Evolutionary conservation across 2,888 invertebrate genomes (phyloP).

Genomic region (Fissipunctia ypsillon): DNA sequence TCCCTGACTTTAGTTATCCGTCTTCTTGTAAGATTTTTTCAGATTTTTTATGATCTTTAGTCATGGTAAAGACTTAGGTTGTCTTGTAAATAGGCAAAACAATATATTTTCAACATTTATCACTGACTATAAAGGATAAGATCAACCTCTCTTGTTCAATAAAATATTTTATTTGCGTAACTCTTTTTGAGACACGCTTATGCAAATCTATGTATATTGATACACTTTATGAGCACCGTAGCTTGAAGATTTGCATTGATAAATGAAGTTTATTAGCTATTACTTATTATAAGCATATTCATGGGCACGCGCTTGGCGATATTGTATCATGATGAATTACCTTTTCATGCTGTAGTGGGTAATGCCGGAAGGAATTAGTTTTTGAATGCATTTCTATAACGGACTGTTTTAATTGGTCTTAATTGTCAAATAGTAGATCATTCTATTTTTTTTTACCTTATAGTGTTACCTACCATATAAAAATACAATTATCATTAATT

Average conservation of each 20-base stretch:
- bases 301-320: slow-evolving; percentile 15
- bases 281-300: too few relatives aligned
- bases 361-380: slow-evolving; percentile 30
- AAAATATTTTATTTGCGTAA: not conserved
- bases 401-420: slow-evolving; percentile 11
- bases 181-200: not conserved
- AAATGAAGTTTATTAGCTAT: slow-evolving; percentile 1
- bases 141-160: not conserved
- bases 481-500: not conserved
- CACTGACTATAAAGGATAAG: too few relatives aligned
- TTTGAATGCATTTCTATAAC: slow-evolving; percentile 21
- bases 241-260: not conserved
- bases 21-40: too few relatives aligned
- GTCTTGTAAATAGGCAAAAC: too few relatives aligned
- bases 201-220: slow-evolving; percentile 27
- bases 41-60: too few relatives aligned
- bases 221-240: slow-evolving; percentile 8
- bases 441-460: too few relatives aligned
- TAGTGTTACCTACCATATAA: not conserved
- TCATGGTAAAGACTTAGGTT: too few relatives aligned
- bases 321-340: not conserved
- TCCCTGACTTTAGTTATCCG: too few relatives aligned
- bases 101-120: too few relatives aligned
- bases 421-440: not conserved
- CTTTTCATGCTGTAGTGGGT: slow-evolving; percentile 8